These are phyloP conservation scores for Scaptomyza polygonia DNA, from an alignment of 2,888 invertebrate species.

Conservation along the genomic window DNA sequence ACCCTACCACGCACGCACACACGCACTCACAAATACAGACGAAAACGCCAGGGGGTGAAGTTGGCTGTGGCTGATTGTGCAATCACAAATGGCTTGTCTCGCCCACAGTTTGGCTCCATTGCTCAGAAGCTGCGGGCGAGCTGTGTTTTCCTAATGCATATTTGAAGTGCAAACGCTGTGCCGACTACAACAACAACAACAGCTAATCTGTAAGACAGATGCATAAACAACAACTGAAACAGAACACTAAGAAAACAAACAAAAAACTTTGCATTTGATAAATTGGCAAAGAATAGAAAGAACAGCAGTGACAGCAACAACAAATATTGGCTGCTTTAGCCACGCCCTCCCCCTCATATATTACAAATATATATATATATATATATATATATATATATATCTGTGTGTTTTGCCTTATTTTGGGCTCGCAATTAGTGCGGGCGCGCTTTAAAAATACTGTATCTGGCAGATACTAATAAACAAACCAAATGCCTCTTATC, in stretches of 20 bases:
- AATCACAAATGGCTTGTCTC: slow-evolving; percentile 41
- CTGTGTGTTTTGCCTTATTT: slow-evolving; percentile 19
- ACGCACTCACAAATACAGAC: not conserved
- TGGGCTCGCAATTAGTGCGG: slow-evolving; percentile 48
- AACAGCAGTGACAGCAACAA: slow-evolving; percentile 33
- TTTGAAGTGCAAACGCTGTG: slow-evolving; percentile 42
- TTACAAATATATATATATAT: not conserved
- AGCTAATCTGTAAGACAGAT: slow-evolving; percentile 56
- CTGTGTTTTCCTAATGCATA: slow-evolving; percentile 46
- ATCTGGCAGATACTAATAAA: slow-evolving; percentile 48
- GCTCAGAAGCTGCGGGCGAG: slow-evolving; percentile 13
- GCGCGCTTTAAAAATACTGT: slow-evolving; percentile 58
- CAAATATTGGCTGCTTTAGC: not conserved
- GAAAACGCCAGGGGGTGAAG: slow-evolving; percentile 14
- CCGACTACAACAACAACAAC: slow-evolving; percentile 13
- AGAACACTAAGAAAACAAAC: slow-evolving; percentile 30
- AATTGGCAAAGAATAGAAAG: slow-evolving; percentile 58
- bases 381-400: not conserved
- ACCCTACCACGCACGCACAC: not conserved
- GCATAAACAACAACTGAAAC: slow-evolving; percentile 54
- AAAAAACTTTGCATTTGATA: slow-evolving; percentile 54
- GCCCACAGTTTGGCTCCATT: slow-evolving; percentile 24
- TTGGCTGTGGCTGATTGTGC: slow-evolving; percentile 19
- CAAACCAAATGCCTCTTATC: slow-evolving; percentile 46
- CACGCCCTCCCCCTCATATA: not conserved